Conservation (phyloP, 2,888 invertebrate species). For the Smittia aterrima region DNA sequence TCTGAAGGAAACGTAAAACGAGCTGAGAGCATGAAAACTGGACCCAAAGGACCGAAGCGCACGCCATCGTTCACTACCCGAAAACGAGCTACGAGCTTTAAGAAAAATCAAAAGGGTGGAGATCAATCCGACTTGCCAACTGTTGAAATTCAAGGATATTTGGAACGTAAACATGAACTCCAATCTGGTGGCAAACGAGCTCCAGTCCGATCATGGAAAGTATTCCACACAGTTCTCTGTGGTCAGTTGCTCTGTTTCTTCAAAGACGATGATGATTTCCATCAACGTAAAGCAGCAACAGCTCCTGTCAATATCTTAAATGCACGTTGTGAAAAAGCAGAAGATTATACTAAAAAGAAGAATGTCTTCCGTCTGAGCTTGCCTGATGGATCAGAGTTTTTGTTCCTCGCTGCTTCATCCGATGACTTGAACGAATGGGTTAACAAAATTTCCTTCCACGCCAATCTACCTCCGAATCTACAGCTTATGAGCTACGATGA, state of each 20-base stretch:
- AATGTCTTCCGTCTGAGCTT: constrained; percentile 85
- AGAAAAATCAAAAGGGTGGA: constrained; percentile 65
- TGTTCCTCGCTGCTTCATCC: constrained; percentile 75
- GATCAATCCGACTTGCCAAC: constrained; percentile 71
- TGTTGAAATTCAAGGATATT: constrained; percentile 83
- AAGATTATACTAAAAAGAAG: constrained; percentile 94
- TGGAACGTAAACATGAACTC: constrained; percentile 93
- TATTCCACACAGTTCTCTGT: constrained; percentile 90
- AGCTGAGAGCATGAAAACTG: constrained; percentile 86
- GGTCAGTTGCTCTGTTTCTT: constrained; percentile 98
- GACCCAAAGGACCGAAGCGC: constrained; percentile 79
- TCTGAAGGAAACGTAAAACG: constrained; percentile 66
- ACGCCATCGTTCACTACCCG: constrained; percentile 95
- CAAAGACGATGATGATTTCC: constrained; percentile 89
- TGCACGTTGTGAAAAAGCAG: constrained; percentile 80
- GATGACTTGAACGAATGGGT: constrained; percentile 86
- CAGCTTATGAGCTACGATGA: constrained; percentile 82
- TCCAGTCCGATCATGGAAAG: constrained; percentile 93
- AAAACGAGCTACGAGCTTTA: constrained; percentile 82
- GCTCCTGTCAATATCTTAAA: constrained; percentile 77
- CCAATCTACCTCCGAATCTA: constrained; percentile 82
- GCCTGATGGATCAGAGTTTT: constrained; percentile 89
- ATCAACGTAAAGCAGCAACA: constrained; percentile 81
- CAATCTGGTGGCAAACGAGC: constrained; percentile 93
- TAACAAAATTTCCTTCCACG: constrained; percentile 89